Evolutionary conservation across 2,113 vertebrate genomes (phyloP), one percentile per base, ranked within the genome.

Genomic region (Ornithorhynchus anatinus): DNA sequence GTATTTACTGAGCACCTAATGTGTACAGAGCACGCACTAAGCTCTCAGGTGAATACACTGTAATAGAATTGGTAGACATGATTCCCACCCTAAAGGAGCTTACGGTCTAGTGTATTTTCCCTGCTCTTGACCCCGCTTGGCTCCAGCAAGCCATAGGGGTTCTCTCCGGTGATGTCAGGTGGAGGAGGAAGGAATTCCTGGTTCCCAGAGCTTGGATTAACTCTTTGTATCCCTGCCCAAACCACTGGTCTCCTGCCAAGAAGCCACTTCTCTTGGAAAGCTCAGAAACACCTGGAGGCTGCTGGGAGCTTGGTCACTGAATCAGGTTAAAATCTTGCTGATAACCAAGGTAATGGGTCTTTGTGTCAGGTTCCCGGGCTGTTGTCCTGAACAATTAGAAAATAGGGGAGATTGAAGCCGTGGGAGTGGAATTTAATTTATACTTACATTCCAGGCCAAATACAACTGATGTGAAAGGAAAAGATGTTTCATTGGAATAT

Each of bases 341-440:
- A 84, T 80, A 80, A 43, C 16, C 12, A 3, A 3, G 44, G 36
- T 58, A 83, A 72, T 67, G 69, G 69, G 61, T 84, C 71, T 75
- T 72, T 54, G 27, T 77, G 69, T 85, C 82, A 81, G 89, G n/a
- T 88, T 90, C 81, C 69, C 71, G 79, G 40, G 72, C 79, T 65
- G 81, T 86, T 89, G 87, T 62, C 86, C 62, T 82, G 73, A 27
- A 59, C 85, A 83, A 91, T 92, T 90, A 89, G 89, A 83, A 71
- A 87, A 66, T 72, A 74, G 78, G 59, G 22, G 42, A 79, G 74
- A 89, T 82, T 85, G 86, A 83, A 91, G 67, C 80, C 54, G 14
- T 81, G 86, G 80, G 81, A 85, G 70, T 77, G 36, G 77, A 87
- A 89, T 92, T 87, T 79, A 77, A 69, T 86, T 82, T 83, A 80